Evolutionary conservation across 2,797 vertebrate genomes (phyloP).

Genomic region (Sparidentex hasta): DNA sequence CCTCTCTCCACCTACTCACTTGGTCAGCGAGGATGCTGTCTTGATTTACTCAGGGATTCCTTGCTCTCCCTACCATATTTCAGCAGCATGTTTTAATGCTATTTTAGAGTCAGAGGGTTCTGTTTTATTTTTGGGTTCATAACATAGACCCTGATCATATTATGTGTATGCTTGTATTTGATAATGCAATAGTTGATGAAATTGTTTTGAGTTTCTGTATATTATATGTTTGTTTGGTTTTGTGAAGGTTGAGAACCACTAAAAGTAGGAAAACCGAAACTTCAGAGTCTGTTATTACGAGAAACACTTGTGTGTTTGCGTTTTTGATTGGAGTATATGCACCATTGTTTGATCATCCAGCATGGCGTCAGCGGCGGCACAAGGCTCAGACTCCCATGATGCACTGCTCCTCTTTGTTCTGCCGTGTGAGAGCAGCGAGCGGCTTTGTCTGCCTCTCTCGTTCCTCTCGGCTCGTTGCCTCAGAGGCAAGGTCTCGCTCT

Average conservation of each 20-base stretch:
- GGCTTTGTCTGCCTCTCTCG: conserved; percentile 80
- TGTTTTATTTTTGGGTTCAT: conserved; percentile 9
- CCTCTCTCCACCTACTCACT: conserved; percentile 23
- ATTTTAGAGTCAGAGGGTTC: neutral
- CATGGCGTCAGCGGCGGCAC: conserved; percentile 65
- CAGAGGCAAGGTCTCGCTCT: conserved; percentile 73
- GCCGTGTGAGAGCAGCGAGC: conserved; percentile 72
- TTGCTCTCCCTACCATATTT: neutral
- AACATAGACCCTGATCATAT: neutral
- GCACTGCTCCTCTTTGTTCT: conserved; percentile 85
- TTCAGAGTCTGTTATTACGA: neutral
- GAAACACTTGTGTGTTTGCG: conserved; percentile 3
- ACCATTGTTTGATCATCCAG: conserved; percentile 62
- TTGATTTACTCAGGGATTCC: conserved; percentile 25
- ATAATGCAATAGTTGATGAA: neutral
- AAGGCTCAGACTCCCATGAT: conserved; percentile 79
- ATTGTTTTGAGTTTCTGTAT: neutral
- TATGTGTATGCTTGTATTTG: neutral
- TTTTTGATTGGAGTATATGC: conserved; percentile 25
- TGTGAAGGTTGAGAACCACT: neutral
- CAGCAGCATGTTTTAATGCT: neutral
- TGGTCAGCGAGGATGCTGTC: conserved; percentile 26
- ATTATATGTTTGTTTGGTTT: neutral
- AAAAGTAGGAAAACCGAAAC: neutral
- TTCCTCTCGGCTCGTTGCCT: conserved; percentile 76